Percentiles rank a stretch among this genome's conserved stretches.
phyloP scores from a whole-genome alignment of 2,888 invertebrate species.

The Hirtodrosophila trivittata region DNA sequence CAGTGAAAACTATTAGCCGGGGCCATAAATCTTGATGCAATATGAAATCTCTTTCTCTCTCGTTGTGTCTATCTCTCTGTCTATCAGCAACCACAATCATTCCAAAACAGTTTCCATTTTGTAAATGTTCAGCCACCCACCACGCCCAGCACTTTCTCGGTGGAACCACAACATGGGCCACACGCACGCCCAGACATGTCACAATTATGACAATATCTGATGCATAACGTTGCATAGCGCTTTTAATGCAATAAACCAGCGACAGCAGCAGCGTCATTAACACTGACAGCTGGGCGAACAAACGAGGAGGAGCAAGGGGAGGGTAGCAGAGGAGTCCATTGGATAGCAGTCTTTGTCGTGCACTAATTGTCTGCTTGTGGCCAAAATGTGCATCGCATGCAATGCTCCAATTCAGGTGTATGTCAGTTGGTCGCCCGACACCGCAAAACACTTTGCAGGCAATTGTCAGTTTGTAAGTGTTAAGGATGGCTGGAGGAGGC shows the following conservation, averaged over 20 bases:
- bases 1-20: slow-evolving; percentile 71
- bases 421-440: slow-evolving; percentile 73
- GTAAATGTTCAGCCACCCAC: background rate
- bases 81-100: slow-evolving; percentile 18
- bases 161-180: slow-evolving; percentile 41
- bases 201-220: slow-evolving; percentile 80
- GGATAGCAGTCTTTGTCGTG: slow-evolving; percentile 62
- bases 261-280: slow-evolving; percentile 68
- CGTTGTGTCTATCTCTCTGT: background rate
- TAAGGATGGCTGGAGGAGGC: slow-evolving; percentile 11
- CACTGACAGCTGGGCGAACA: slow-evolving; percentile 66
- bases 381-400: slow-evolving; percentile 75
- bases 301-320: background rate
- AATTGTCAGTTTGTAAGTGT: slow-evolving; percentile 71
- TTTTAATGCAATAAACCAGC: slow-evolving; percentile 78
- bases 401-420: slow-evolving; percentile 79
- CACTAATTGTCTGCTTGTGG: slow-evolving; percentile 71
- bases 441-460: slow-evolving; percentile 76
- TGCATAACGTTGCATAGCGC: slow-evolving; percentile 75
- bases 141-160: slow-evolving; percentile 26
- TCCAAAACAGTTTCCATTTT: slow-evolving; percentile 39
- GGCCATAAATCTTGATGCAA: slow-evolving; percentile 63
- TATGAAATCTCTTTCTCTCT: slow-evolving; percentile 25
- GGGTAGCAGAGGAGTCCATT: slow-evolving; percentile 1
- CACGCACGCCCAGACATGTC: slow-evolving; percentile 71